Evolutionary conservation across 2,113 vertebrate species (phyloP), one percentile per base, ranked within the genome.

Genomic region (Galeopterus variegatus): DNA sequence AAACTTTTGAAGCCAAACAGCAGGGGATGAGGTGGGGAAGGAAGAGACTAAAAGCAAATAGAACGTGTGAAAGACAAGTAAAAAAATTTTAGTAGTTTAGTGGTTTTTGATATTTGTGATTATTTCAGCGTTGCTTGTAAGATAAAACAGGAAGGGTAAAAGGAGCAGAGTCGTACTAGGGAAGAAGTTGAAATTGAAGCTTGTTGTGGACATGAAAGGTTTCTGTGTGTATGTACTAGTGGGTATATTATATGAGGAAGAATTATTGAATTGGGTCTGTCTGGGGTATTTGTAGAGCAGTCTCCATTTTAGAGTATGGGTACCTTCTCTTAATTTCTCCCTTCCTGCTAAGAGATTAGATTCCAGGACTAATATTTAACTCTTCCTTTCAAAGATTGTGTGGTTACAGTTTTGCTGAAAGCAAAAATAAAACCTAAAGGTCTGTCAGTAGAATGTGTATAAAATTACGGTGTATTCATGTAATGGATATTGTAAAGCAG

Each of bases 101-200:
- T 48, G 48, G n/a, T 17, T 93, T 81, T 88, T 88, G 18, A 41
- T 85, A 56, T 56, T 13, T 92, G 36, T 85, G 58, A 86, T 85
- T 73, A 56, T 77, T 97, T 72, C 12, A 79, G 48, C 52, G 13
- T 86, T 80, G 58, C 65, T 92, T 76, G n/a, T 92, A 19, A 52
- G 50, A 31, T 85, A 62, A 85, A 89, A 75, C 13, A 84, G 28
- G n/a, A 91, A 80, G 31, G 41, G 12, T 75, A 50, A 88, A 73
- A 88, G 85, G 67, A 94, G 2, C 36, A 24, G 24, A 96, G 58
- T 86, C 84, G 19, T 86, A 41, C 23, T 69, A 23, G 36, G 33
- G 82, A 94, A 73, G 70, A 91, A 81, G 14, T 88, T 92, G 75
- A 93, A 90, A 73, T 50, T 64, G 60, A 80, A 80, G 9, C 82